Percentiles rank a stretch among this genome's conserved stretches.
Conservation (phyloP, 2,888 invertebrate species). For the Oscheius myriophilus region DNA sequence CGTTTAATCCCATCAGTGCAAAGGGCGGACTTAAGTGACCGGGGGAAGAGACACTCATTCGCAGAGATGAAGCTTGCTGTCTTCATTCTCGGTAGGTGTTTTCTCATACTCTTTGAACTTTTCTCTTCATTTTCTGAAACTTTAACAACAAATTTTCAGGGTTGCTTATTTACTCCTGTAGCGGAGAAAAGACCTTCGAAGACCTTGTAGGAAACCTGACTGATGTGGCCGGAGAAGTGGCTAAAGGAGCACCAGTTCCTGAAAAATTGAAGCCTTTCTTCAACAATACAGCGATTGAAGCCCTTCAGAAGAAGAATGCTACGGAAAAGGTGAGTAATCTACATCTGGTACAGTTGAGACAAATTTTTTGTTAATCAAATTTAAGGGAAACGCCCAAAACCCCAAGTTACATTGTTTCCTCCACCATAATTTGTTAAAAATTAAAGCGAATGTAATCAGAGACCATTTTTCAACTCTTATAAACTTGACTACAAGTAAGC, state of each 20-base stretch:
- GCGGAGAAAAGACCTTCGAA: conserved; percentile 12
- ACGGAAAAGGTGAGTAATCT: neutral
- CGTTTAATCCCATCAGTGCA: conserved; percentile 25
- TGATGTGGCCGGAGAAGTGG: conserved; percentile 14
- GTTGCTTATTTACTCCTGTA: neutral
- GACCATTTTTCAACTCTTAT: no score
- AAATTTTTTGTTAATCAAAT: no score
- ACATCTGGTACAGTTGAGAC: no score
- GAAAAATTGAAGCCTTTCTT: conserved; percentile 21
- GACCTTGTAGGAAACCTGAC: conserved; percentile 22
- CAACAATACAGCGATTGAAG: conserved; percentile 18
- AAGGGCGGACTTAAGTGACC: conserved; percentile 21
- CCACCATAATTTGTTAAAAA: no score
- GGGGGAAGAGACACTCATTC: conserved; percentile 1
- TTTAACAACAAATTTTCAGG: conserved; percentile 5
- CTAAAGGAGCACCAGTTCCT: conserved; percentile 2
- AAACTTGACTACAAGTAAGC: no score
- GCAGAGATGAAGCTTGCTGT: conserved; percentile 10
- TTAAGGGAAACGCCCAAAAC: no score
- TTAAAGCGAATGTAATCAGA: no score
- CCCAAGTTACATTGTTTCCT: no score
- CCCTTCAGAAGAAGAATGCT: conserved; percentile 8
- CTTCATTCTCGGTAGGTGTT: conserved; percentile 6
- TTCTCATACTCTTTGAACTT: neutral
- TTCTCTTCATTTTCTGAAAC: neutral